Evolutionary conservation across 2,797 vertebrate species (phyloP).

Genomic region (Helarctos malayanus): DNA sequence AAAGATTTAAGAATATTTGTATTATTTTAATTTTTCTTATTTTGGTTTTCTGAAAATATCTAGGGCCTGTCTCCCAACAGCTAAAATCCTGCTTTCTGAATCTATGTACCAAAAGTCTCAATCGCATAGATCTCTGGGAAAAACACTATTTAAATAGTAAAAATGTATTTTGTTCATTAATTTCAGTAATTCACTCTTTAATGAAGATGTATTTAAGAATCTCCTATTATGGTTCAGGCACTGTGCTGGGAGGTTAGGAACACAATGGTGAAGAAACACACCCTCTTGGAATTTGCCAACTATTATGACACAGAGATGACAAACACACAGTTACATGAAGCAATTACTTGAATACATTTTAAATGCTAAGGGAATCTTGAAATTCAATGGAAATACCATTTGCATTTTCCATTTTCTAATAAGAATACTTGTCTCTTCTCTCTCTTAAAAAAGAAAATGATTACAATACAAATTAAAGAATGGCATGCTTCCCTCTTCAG

Average conservation of each 20-base stretch:
- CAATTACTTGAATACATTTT: not conserved
- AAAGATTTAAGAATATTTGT: not conserved
- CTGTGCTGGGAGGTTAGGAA: not conserved
- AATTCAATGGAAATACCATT: not conserved
- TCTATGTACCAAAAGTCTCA: not conserved
- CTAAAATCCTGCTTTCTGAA: not conserved
- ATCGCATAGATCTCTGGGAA: not conserved
- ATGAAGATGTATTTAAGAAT: not conserved
- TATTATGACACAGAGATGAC: not conserved
- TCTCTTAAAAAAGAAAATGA: conserved; percentile 42
- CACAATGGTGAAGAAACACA: not conserved
- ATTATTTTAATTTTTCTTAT: not conserved
- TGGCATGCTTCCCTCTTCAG: not conserved
- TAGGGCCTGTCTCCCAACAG: not conserved
- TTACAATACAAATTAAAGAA: not conserved
- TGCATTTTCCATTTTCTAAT: conserved; percentile 8
- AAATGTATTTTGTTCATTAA: not conserved
- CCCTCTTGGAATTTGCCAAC: not conserved
- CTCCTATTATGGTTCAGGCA: not conserved
- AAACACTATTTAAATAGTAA: not conserved
- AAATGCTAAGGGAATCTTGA: not conserved
- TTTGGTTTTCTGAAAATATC: not conserved
- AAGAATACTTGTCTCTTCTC: not conserved
- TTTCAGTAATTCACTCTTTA: not conserved
- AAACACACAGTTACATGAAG: not conserved